Base-by-base conservation (phyloP, 2,888 invertebrate species). In the Netelia fuscicornis region DNA sequence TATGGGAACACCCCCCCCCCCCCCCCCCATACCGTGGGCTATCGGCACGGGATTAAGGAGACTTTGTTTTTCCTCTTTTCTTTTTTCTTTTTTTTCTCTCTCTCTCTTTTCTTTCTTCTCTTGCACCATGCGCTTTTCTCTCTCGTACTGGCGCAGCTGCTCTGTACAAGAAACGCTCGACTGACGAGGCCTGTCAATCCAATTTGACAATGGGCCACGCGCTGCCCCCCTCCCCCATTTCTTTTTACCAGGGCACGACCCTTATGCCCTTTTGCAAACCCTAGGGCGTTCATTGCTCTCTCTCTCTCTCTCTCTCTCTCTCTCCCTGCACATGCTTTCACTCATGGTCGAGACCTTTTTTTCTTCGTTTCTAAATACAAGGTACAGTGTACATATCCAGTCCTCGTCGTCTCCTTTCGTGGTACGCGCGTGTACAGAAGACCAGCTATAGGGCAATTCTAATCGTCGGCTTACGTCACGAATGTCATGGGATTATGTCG, bases 91-190 rank as follows among this genome's bases (percentile, higher is more conserved):
- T 42, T 54, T 48, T 56, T 17, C 10, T 25, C 8, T 48, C 10
- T 10, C 13, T 13, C 13, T 48, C 52, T n/a, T 13, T 13, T 10
- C 13, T 13, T 48, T 48, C 13, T 48, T 48, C 48, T 11, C 48
- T 13, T 48, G 48, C 48, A 48, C 48, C 48, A 13, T 13, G 60
- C 75, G 75, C 56, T 52, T 20, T 20, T 60, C 64, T 70, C 65
- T 97, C 80, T 48, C 65, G 83, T 78, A 80, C 20, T 54, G 81
- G 77, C 80, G 83, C 85, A 79, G 82, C 81, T 81, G 75, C 70
- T 52, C 70, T 70, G 70, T 56, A 37, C 71, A 25, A 54, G 65
- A 13, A 56, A 72, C 42, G 70, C 56, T 71, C 62, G 77, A 54
- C 60, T 77, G 48, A 70, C 58, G 58, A 70, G 64, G 62, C 60